Conservation (phyloP, 2,113 vertebrate genomes). For the Ochotona princeps region DNA sequence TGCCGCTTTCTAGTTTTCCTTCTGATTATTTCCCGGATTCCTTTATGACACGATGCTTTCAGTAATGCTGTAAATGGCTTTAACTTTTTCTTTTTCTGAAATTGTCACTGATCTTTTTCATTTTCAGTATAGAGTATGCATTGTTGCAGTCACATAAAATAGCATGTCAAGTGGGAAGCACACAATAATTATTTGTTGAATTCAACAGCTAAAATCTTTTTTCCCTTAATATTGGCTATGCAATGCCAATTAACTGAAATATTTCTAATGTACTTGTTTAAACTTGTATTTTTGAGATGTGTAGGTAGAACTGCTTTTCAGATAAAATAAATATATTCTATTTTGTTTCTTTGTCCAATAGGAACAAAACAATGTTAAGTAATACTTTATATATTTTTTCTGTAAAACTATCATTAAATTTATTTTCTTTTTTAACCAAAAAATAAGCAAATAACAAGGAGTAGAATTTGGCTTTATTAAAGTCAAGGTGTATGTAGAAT, state of each 20-base stretch:
- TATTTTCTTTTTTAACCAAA: not conserved
- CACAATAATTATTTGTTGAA: slow-evolving; percentile 35
- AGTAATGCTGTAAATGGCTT: not conserved
- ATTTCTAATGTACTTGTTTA: not conserved
- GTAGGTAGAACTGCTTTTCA: not conserved
- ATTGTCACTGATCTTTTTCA: not conserved
- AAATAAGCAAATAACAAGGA: not conserved
- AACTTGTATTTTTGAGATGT: slow-evolving; percentile 2
- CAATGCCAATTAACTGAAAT: not conserved
- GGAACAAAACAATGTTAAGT: not conserved
- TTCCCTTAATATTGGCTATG: not conserved
- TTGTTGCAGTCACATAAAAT: not conserved
- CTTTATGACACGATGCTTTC: not conserved
- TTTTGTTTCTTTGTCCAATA: not conserved
- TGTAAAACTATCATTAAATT: not conserved
- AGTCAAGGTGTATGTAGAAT: not conserved
- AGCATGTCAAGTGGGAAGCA: not conserved
- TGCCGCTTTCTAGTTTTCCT: not conserved
- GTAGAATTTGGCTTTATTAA: not conserved
- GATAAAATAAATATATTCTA: not conserved
- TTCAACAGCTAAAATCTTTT: not conserved
- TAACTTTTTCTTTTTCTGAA: not conserved
- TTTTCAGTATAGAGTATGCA: not conserved
- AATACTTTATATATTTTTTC: not conserved
- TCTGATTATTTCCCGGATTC: not conserved